Conservation (phyloP, 2,888 invertebrate genomes). For the Drosophila formosana region DNA sequence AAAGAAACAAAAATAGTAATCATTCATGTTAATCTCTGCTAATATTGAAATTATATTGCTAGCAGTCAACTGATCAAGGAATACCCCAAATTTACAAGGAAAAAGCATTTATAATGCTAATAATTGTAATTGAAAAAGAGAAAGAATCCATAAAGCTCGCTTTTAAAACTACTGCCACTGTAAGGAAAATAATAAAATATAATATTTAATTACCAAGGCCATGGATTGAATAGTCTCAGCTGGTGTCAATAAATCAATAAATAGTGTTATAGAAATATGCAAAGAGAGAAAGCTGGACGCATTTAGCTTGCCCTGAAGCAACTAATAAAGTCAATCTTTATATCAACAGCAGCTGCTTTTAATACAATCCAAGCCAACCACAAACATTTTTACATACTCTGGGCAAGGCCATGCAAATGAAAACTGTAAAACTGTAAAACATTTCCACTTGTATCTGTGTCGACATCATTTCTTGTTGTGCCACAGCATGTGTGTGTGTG, state of each 20-base stretch:
- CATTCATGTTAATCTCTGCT: too few species aligned
- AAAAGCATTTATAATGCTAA: too few species aligned
- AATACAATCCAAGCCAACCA: neutral
- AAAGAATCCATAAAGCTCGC: neutral
- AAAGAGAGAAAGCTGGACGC: neutral
- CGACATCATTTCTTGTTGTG: conserved; percentile 38
- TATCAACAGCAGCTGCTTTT: conserved; percentile 9
- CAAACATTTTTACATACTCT: conserved; percentile 9
- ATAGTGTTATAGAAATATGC: neutral
- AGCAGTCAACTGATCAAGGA: too few species aligned
- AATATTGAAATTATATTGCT: too few species aligned
- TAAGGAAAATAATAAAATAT: neutral
- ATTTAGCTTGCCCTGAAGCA: neutral
- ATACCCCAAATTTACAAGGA: too few species aligned
- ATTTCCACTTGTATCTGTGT: conserved; percentile 58
- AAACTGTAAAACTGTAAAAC: conserved; percentile 59
- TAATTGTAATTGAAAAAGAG: neutral
- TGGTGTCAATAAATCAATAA: neutral
- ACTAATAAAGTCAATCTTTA: conserved; percentile 14
- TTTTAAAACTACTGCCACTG: neutral
- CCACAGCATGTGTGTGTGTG: conserved; percentile 7
- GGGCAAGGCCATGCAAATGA: conserved; percentile 62
- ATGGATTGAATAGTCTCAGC: neutral
- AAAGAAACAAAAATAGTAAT: too few species aligned
- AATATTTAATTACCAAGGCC: neutral